Evolutionary conservation across 2,797 vertebrate genomes (phyloP).

Genomic region (Peromyscus attwateri): DNA sequence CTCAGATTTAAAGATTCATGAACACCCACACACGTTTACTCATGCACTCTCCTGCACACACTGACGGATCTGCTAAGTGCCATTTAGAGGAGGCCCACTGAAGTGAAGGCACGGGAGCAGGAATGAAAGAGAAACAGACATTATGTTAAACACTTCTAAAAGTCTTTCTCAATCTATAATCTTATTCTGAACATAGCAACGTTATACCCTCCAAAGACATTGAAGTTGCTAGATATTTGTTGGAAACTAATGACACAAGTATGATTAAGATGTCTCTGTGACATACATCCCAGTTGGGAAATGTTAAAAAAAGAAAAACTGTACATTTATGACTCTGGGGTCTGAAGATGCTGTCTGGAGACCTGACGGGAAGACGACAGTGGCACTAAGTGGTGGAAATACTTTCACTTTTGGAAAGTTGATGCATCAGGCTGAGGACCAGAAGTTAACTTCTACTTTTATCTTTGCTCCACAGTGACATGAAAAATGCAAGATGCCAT

Average conservation of each 20-base stretch:
- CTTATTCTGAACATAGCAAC: slow-evolving; percentile 33
- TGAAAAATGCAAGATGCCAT: not conserved
- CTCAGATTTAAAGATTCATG: slow-evolving; percentile 17
- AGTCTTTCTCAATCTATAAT: not conserved
- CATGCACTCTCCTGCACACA: not conserved
- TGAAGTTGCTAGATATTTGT: not conserved
- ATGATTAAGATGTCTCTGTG: slow-evolving; percentile 37
- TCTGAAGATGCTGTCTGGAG: not conserved
- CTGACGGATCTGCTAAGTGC: not conserved
- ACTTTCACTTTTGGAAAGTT: not conserved
- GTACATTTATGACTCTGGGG: not conserved
- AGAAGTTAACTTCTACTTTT: not conserved
- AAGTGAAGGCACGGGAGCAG: not conserved
- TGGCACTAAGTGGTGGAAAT: not conserved
- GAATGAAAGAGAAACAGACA: slow-evolving; percentile 16
- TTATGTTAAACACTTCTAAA: slow-evolving; percentile 56
- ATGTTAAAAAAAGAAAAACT: not conserved
- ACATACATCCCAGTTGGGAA: slow-evolving; percentile 14
- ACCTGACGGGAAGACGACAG: not conserved
- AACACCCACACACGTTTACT: not conserved
- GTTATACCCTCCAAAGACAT: slow-evolving; percentile 12
- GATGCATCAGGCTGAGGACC: not conserved
- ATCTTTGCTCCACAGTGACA: not conserved
- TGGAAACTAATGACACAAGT: slow-evolving; percentile 35
- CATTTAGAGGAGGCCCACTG: not conserved